These are phyloP conservation scores for Perca schrenkii DNA, from an alignment of 2,113 vertebrate species.

Conservation along the genomic window DNA sequence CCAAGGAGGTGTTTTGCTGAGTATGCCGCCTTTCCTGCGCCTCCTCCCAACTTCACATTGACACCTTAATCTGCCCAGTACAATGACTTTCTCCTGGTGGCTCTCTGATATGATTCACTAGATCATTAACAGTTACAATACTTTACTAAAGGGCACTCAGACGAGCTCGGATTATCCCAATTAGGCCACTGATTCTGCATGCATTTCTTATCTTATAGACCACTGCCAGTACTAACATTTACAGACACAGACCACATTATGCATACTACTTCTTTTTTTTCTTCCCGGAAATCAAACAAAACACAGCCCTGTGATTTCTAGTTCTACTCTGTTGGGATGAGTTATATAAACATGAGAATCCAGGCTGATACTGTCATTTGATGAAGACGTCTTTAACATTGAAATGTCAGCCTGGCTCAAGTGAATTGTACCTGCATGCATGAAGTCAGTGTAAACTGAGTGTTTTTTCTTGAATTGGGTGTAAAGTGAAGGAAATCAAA, in stretches of 20 bases:
- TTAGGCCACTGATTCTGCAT: slow-evolving; percentile 47
- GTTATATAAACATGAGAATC: slow-evolving; percentile 44
- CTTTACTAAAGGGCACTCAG: slow-evolving; percentile 47
- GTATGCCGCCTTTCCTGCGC: background rate
- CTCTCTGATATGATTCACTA: slow-evolving; percentile 28
- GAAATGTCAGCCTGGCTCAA: slow-evolving; percentile 52
- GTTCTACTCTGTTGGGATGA: slow-evolving; percentile 38
- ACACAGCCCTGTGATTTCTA: slow-evolving; percentile 24
- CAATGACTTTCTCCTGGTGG: background rate
- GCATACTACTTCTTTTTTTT: background rate
- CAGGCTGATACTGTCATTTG: slow-evolving; percentile 32
- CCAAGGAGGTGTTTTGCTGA: slow-evolving; percentile 50
- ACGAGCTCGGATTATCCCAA: slow-evolving; percentile 28
- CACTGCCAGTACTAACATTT: background rate
- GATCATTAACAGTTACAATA: slow-evolving; percentile 50
- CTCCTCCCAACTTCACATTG: slow-evolving; percentile 21
- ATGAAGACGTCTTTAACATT: slow-evolving; percentile 44
- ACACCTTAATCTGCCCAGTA: slow-evolving; percentile 27
- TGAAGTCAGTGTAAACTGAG: slow-evolving; percentile 3
- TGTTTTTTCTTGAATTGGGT: slow-evolving; percentile 35
- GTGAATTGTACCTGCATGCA: slow-evolving; percentile 39
- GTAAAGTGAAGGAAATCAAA: slow-evolving; percentile 46
- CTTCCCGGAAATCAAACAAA: slow-evolving; percentile 36
- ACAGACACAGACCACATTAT: slow-evolving; percentile 9
- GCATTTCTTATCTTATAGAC: slow-evolving; percentile 35